Base-by-base conservation (phyloP, 2,888 invertebrate species). In the Dryomyza anilis region DNA sequence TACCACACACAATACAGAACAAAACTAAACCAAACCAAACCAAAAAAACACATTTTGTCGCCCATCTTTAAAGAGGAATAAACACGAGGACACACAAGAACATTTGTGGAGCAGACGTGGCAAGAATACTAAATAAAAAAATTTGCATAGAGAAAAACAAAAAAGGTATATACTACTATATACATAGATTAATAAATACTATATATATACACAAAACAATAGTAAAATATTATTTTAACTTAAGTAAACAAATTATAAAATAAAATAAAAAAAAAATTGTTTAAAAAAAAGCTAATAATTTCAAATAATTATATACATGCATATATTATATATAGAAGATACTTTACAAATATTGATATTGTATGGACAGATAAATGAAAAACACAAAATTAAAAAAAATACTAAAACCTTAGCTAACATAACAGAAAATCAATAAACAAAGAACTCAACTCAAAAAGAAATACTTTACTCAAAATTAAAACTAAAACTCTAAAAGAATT, bases 211-310 rank as follows among this genome's bases (percentile, higher is more conserved):
- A 65, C 74, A 75, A 74, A 78, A 74, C 73, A 73, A 75, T 78
- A 76, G 74, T 74, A 76, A 76, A 76, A 75, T 78, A 75, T 76
- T 74, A 77, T 76, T 72, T 66, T 14, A 57, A 65, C 58, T 57
- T 63, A 74, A 64, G 50, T 64, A 58, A 64, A 33, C 30, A 45
- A 62, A 67, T 60, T 60, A 16, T 36, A 36, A 60, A 27, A 25
- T n/a, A 52, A 55, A 65, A 39, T 62, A 53, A 48, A n/a, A 45
- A 56, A 46, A n/a, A 19, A 46, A 46, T 46, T 19, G 12, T 46
- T 46, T 52, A 52, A 52, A 25, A 14, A 27, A 27, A n/a, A n/a
- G n/a, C n/a, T n/a, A n/a, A n/a, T n/a, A n/a, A n/a, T n/a, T 12
- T n/a, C 16, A 52, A n/a, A 5, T 46, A 46, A 46, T 19, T 21